Percentiles rank a stretch among this genome's conserved stretches.
Conservation (phyloP, 2,797 vertebrate genomes). For the Oreortyx pictus region DNA sequence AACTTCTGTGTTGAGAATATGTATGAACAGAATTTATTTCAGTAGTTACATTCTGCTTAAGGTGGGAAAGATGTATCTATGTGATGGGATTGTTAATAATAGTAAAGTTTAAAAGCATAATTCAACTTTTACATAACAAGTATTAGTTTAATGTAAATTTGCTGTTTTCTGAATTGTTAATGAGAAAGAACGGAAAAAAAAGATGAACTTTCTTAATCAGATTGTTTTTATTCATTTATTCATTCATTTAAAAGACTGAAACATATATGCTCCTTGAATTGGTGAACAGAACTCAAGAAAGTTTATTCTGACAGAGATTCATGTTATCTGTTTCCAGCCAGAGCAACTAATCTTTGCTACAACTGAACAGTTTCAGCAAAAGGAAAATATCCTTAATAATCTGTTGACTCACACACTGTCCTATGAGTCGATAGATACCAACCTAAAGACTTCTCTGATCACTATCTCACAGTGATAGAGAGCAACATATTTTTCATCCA, state of each 20-base stretch:
- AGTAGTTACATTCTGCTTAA: background rate
- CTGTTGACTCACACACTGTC: background rate
- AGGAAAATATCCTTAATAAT: background rate
- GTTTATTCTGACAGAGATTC: background rate
- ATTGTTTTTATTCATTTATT: background rate
- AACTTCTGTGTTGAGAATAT: background rate
- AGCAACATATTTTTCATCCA: background rate
- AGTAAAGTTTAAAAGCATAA: background rate
- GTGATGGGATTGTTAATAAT: background rate
- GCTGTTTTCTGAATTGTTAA: background rate
- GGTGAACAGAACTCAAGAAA: background rate
- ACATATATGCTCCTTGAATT: background rate
- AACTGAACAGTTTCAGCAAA: background rate
- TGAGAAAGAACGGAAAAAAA: background rate
- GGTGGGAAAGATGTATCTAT: background rate
- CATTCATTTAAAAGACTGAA: background rate
- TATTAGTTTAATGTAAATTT: background rate
- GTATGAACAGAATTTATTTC: background rate
- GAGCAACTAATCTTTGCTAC: background rate
- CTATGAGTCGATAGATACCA: background rate
- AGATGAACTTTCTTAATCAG: background rate
- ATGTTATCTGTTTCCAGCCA: background rate
- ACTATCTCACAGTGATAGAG: accelerated
- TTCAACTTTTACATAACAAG: background rate
- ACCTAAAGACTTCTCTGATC: background rate